Evolutionary conservation across 2,888 invertebrate genomes (phyloP), one percentile per base, ranked within the genome.

Genomic region (Amphipoea lucens): DNA sequence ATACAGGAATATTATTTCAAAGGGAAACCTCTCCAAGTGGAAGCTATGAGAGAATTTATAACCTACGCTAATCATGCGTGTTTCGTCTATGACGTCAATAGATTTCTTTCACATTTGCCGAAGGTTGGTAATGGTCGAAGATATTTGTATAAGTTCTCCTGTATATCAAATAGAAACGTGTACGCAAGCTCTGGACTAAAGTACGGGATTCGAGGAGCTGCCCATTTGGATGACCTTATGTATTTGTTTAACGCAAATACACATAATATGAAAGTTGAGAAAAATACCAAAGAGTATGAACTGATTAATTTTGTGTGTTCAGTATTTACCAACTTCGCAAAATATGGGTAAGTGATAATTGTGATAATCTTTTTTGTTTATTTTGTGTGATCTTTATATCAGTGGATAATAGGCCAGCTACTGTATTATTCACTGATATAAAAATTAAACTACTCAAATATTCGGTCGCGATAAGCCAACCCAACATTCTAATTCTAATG

Each of bases 201-300:
- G 68, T 92, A 92, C 65, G 93, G 90, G 0, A 79, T 95, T 2
- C 69, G 65, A 0, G 95, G 94, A 17, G 91, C 94, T 0, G 65
- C 92, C 1, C 96, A 95, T 83, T 80, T 94, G 36, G 95, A 95
- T 29, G 95, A 95, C 73, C 74, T 94, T 7, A 90, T 93, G 90
- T 94, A 95, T 77, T 82, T 95, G 20, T 94, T 96, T 48, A 87
- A 94, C 62, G 84, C 92, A 0, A 93, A 94, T 67, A 60, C 48
- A 0, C 78, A 85, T 7, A 90, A 92, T 40, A 54, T 95, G 40
- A 90, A 90, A 6, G 73, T 94, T 23, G 91, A 92, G 65, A 93
- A 91, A 29, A 86, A 82, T 36, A 90, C 88, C 29, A 90, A 90
- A 74, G 92, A 92, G 45, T 93, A 92, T 73, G 86, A 92, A 40